Percentiles rank a stretch among this genome's conserved stretches.
These are phyloP conservation scores for Mizuhopecten yessoensis DNA, from an alignment of 1,140 invertebrate genomes.

Conservation along the genomic window DNA sequence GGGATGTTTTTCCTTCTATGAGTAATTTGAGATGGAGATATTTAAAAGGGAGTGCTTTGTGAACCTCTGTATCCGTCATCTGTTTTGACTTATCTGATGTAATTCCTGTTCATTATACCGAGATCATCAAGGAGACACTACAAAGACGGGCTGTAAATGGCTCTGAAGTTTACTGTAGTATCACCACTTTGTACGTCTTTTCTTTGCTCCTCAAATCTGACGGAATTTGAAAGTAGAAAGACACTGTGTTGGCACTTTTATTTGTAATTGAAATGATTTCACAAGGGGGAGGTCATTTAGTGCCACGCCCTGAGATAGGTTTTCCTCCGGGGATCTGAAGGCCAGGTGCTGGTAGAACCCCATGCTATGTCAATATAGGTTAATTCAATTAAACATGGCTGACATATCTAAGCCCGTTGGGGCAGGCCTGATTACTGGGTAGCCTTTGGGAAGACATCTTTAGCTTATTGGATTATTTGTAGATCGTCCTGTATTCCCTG, in stretches of 20 bases:
- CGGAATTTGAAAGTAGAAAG: conserved; percentile 39
- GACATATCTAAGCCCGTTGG: neutral
- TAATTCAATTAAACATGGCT: conserved; percentile 36
- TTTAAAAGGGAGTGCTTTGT: conserved; percentile 13
- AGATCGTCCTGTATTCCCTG: neutral
- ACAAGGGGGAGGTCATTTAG: neutral
- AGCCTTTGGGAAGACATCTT: conserved; percentile 6
- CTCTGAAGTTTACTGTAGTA: neutral
- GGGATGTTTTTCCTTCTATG: neutral
- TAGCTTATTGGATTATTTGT: conserved; percentile 24
- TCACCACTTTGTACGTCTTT: neutral
- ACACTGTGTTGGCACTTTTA: neutral
- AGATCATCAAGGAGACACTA: neutral
- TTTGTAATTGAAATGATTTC: conserved; percentile 13
- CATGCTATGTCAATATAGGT: conserved; percentile 21
- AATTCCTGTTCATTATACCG: neutral
- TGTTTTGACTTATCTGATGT: neutral
- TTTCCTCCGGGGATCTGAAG: neutral
- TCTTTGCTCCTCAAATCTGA: conserved; percentile 16
- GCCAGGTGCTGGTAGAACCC: neutral
- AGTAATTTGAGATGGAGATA: neutral
- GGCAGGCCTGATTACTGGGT: neutral
- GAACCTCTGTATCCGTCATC: neutral
- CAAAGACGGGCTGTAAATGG: neutral
- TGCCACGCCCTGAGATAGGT: neutral